A percentile compares a stretch with the other conserved stretches of the same genome.
Evolutionary conservation across 2,888 invertebrate species (phyloP).

Genomic region (Alentia gelatinosa): DNA sequence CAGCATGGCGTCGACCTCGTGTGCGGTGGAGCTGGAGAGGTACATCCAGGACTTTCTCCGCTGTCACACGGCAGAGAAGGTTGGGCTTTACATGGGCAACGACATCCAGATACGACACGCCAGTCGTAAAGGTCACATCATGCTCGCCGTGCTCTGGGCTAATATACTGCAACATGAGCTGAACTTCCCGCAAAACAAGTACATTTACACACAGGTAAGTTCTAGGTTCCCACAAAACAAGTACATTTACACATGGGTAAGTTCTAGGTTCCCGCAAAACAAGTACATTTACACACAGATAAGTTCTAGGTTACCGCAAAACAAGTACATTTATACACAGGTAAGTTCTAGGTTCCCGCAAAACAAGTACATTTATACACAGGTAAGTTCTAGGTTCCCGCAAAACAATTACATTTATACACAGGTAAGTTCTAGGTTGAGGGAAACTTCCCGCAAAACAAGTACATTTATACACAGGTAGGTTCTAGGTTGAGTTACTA

Average conservation of each 20-base stretch:
- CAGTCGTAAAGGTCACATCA: slow-evolving; percentile 70
- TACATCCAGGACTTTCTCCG: slow-evolving; percentile 72
- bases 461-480: slow-evolving; percentile 71
- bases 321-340: no score
- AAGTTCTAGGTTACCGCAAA: no score
- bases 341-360: no score
- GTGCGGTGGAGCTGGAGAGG: slow-evolving; percentile 67
- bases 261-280: no score
- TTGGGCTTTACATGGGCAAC: slow-evolving; percentile 70
- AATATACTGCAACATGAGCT: slow-evolving; percentile 74
- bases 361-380: no score
- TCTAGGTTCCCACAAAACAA: no score
- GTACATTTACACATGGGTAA: no score
- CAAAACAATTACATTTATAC: no score
- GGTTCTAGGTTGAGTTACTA: no score
- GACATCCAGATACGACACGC: slow-evolving; percentile 68
- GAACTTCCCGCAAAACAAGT: slow-evolving; percentile 73
- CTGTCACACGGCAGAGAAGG: slow-evolving; percentile 71
- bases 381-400: no score
- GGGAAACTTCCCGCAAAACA: slow-evolving; percentile 73
- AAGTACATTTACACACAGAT: no score
- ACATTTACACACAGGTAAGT: slow-evolving; percentile 70
- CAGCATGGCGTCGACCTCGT: not conserved
- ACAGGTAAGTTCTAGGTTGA: no score
- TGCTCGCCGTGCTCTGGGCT: slow-evolving; percentile 75